phyloP scores from a whole-genome alignment of 1,140 invertebrate genomes.

The Drosophila athabasca region DNA sequence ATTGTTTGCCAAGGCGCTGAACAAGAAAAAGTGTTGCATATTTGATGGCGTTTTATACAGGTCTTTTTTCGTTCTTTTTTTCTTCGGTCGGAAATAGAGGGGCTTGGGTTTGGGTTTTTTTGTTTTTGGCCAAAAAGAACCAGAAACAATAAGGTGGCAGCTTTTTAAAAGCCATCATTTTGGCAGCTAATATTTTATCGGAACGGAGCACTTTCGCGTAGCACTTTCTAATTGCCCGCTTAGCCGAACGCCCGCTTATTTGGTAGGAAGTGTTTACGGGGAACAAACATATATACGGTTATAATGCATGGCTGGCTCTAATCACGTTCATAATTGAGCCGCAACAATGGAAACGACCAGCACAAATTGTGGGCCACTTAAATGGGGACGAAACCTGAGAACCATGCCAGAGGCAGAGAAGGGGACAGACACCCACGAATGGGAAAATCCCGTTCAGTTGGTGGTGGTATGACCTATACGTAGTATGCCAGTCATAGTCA shows the following conservation, averaged over 20 bases:
- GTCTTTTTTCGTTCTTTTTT: neutral
- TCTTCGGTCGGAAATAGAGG: neutral
- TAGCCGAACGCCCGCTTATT: neutral
- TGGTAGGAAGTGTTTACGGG: conserved; percentile 15
- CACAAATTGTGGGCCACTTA: conserved; percentile 62
- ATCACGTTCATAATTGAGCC: conserved; percentile 44
- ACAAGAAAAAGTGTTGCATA: conserved; percentile 72
- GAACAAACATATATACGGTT: conserved; percentile 25
- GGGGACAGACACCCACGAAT: neutral
- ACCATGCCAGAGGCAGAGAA: neutral
- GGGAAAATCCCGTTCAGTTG: too few species aligned
- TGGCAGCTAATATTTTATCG: conserved; percentile 51
- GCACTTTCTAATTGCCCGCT: conserved; percentile 35
- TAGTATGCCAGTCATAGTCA: conserved; percentile 29
- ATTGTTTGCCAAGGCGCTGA: conserved; percentile 71
- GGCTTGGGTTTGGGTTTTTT: neutral
- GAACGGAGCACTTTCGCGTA: conserved; percentile 19
- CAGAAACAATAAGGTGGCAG: conserved; percentile 28
- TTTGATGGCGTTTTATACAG: conserved; percentile 49
- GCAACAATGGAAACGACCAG: conserved; percentile 37
- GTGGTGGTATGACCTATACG: conserved; percentile 1
- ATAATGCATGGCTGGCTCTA: conserved; percentile 25
- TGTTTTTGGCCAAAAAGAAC: neutral
- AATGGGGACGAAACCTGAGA: conserved; percentile 40
- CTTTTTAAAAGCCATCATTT: conserved; percentile 38